Percentiles rank a stretch among this genome's conserved stretches.
Evolutionary conservation across 2,113 vertebrate species (phyloP).

Genomic region (Zeus faber): DNA sequence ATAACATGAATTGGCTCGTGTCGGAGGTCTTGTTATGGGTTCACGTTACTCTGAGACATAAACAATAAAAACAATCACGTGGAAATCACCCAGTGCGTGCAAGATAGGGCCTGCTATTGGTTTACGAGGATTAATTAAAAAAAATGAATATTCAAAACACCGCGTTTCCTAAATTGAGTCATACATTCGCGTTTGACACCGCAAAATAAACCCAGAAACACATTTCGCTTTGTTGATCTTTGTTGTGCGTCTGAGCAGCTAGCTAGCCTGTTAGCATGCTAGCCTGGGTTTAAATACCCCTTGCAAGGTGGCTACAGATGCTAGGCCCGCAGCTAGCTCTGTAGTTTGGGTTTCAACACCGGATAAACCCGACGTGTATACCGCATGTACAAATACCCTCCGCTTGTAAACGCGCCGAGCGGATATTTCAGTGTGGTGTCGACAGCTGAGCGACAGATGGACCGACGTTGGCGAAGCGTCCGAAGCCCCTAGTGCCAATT

Average conservation of each 20-base stretch:
- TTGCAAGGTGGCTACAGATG: slow-evolving; percentile 50
- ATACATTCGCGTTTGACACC: too few species aligned
- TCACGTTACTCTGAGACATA: slow-evolving; percentile 19
- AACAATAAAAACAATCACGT: background rate
- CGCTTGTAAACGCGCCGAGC: background rate
- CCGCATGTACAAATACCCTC: too few species aligned
- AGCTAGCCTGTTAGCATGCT: slow-evolving; percentile 44
- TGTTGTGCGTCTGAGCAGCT: slow-evolving; percentile 45
- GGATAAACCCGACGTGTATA: too few species aligned
- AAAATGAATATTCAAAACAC: too few species aligned
- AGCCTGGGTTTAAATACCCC: slow-evolving; percentile 66
- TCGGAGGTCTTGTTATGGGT: slow-evolving; percentile 4
- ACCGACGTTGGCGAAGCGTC: too few species aligned
- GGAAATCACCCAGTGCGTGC: background rate
- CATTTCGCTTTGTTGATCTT: slow-evolving; percentile 40
- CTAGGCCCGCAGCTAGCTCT: slow-evolving; percentile 41
- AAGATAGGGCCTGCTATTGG: too few species aligned
- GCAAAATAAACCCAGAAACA: too few species aligned
- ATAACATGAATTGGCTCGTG: too few species aligned
- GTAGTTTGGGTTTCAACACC: slow-evolving; percentile 17
- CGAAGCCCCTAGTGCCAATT: slow-evolving; percentile 28
- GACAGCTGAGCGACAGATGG: too few species aligned
- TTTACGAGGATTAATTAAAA: too few species aligned
- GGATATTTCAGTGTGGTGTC: background rate
- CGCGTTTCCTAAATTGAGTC: too few species aligned